A percentile compares a stretch with the other conserved stretches of the same genome.
phyloP scores from a whole-genome alignment of 2,113 vertebrate genomes.

The Stictonetta naevosa region DNA sequence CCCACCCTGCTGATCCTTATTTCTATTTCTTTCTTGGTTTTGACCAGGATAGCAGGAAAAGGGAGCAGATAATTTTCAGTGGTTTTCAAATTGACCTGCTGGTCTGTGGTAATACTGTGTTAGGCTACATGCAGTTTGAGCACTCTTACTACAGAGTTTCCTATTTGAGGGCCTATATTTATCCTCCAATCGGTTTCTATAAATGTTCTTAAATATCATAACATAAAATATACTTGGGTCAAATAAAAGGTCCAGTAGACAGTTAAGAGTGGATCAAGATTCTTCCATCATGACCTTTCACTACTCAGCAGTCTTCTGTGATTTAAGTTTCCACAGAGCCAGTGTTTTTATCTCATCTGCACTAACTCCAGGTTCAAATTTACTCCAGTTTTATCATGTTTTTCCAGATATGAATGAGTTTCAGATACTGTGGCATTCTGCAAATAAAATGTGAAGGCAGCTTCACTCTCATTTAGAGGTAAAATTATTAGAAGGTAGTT shows the following conservation, averaged over 20 bases:
- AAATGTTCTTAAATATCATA: neutral
- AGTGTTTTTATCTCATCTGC: neutral
- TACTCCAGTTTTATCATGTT: neutral
- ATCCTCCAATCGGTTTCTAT: neutral
- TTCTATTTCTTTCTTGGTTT: neutral
- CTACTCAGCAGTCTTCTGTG: neutral
- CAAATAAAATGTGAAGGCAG: neutral
- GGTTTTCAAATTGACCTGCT: neutral
- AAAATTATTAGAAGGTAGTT: neutral
- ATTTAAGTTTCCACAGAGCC: neutral
- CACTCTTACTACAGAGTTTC: neutral
- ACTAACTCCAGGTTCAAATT: neutral
- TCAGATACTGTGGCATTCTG: neutral
- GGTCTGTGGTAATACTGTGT: neutral
- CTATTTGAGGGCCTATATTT: neutral
- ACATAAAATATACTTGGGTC: neutral
- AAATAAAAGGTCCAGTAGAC: neutral
- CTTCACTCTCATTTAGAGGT: neutral
- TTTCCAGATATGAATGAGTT: neutral
- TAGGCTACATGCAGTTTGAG: fast-evolving
- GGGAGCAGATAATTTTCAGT: neutral
- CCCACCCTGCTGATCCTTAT: fast-evolving
- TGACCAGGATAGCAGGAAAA: neutral
- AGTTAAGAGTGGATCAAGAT: neutral
- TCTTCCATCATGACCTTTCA: neutral